Evolutionary conservation across 2,113 vertebrate genomes (phyloP).

Genomic region (Sisor rabdophorus): DNA sequence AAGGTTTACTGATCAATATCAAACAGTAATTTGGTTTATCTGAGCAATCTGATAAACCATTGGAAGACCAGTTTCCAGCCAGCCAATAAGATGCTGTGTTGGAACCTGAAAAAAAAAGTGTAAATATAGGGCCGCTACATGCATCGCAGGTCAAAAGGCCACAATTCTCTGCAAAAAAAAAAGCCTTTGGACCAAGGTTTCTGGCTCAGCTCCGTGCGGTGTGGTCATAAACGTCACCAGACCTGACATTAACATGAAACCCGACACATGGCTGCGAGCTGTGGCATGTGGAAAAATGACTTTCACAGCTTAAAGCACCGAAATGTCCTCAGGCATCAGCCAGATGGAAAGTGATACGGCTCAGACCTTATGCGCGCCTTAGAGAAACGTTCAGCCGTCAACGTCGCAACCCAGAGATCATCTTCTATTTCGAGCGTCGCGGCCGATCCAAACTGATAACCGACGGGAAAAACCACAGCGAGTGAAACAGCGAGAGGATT

Average conservation of each 20-base stretch:
- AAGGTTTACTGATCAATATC: too few species aligned
- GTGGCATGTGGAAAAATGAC: slow-evolving; percentile 41
- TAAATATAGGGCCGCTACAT: slow-evolving; percentile 19
- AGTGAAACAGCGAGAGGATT: background rate
- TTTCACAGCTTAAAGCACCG: slow-evolving; percentile 51
- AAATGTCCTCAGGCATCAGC: slow-evolving; percentile 47
- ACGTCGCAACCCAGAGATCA: slow-evolving; percentile 14
- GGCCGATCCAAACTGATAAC: slow-evolving; percentile 3
- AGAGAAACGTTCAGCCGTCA: slow-evolving; percentile 15
- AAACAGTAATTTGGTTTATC: too few species aligned
- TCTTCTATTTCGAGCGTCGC: slow-evolving; percentile 30
- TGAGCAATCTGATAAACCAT: too few species aligned
- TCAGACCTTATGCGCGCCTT: slow-evolving; percentile 28
- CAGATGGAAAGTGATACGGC: slow-evolving; percentile 36
- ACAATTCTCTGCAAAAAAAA: slow-evolving; percentile 27
- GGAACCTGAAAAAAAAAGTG: background rate
- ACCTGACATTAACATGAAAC: slow-evolving; percentile 61
- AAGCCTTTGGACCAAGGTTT: slow-evolving; percentile 6
- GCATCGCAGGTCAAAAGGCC: slow-evolving; percentile 37
- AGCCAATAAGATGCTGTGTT: background rate
- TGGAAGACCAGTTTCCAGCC: background rate
- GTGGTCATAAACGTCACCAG: slow-evolving; percentile 52
- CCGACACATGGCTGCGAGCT: slow-evolving; percentile 40
- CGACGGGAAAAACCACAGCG: background rate
- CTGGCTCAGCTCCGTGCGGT: slow-evolving; percentile 9